Evolutionary conservation across 1,140 invertebrate genomes (phyloP).

Genomic region (Platorchestia sp.): DNA sequence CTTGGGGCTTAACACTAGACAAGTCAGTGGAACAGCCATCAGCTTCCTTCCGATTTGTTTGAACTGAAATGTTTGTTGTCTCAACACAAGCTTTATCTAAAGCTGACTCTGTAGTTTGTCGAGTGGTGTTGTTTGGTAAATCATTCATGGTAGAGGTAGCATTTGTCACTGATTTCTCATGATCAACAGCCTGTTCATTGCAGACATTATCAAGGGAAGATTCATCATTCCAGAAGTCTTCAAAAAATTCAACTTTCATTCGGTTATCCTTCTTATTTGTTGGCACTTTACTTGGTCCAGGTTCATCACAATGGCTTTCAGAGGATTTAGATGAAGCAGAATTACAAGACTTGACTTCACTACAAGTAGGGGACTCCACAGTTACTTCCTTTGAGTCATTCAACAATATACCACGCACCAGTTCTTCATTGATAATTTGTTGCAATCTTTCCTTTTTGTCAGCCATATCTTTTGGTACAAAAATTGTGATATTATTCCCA

Average conservation of each 20-base stretch:
- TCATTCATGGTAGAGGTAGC: background rate
- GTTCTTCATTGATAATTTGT: conserved; percentile 64
- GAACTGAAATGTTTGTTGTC: background rate
- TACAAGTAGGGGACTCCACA: background rate
- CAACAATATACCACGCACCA: conserved; percentile 63
- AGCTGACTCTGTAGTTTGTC: background rate
- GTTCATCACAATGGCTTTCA: background rate
- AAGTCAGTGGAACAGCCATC: background rate
- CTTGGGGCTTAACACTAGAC: background rate
- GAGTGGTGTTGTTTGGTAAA: background rate
- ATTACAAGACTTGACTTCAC: background rate
- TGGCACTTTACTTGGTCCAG: background rate
- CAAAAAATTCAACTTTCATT: conserved; percentile 39
- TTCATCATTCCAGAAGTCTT: conserved; percentile 35
- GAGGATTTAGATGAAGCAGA: background rate
- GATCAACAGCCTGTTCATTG: background rate
- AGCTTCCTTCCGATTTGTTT: background rate
- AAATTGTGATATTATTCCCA: conserved; percentile 65
- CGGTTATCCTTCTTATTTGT: conserved; percentile 13
- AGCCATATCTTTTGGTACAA: conserved; percentile 62
- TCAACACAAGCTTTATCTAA: background rate
- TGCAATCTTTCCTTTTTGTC: conserved; percentile 64
- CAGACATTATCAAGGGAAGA: background rate
- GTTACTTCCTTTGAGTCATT: conserved; percentile 61
- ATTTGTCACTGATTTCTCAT: background rate